Percentiles rank a stretch among this genome's conserved stretches.
These are phyloP conservation scores for Garrulus glandarius DNA, from an alignment of 2,797 vertebrate species.

Conservation along the genomic window DNA sequence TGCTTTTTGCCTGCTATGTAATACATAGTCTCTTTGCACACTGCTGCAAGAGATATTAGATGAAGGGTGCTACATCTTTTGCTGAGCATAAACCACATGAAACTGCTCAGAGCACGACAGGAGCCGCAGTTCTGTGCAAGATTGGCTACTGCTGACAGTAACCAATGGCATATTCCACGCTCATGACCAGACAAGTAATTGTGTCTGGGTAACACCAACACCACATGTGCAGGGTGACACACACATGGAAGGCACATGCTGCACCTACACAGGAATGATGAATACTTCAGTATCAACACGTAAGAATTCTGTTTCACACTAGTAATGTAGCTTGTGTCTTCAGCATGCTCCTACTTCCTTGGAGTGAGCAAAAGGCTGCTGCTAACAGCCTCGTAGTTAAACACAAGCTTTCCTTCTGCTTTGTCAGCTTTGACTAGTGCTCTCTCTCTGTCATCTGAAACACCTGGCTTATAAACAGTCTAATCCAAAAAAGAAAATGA, in stretches of 20 bases:
- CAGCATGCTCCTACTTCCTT: not conserved
- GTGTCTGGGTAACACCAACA: not conserved
- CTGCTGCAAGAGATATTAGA: not conserved
- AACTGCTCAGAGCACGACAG: not conserved
- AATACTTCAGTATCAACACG: not conserved
- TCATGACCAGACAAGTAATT: not conserved
- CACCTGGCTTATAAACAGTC: not conserved
- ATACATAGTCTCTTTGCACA: not conserved
- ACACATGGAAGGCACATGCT: not conserved
- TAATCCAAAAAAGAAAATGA: not conserved
- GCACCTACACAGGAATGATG: not conserved
- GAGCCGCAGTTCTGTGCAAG: not conserved
- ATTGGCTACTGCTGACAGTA: accelerated
- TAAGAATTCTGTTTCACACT: not conserved
- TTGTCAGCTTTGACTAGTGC: not conserved
- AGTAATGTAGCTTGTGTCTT: not conserved
- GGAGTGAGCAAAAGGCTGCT: not conserved
- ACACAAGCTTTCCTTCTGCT: not conserved
- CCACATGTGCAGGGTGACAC: not conserved
- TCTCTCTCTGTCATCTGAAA: not conserved
- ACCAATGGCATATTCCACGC: not conserved
- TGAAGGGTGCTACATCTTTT: not conserved
- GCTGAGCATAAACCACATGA: not conserved
- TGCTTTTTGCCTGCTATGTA: not conserved
- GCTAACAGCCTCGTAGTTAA: not conserved